Conservation (phyloP, 2,888 invertebrate species). For the Stegophylla sp. region DNA sequence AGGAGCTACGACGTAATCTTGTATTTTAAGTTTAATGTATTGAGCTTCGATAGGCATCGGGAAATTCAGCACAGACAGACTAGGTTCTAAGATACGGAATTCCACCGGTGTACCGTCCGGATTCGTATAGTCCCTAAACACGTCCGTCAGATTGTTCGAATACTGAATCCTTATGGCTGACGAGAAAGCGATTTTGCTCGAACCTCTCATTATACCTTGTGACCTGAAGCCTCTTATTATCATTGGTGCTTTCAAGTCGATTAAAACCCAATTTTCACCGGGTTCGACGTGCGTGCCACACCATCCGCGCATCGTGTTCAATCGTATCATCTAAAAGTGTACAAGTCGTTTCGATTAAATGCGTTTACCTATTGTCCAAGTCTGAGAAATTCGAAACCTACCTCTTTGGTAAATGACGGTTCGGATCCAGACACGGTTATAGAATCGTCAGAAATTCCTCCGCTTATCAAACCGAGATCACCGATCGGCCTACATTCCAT, state of each 20-base stretch:
- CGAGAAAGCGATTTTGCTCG: conserved; percentile 85
- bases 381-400: conserved; percentile 64
- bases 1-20: conserved; percentile 86
- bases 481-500: conserved; percentile 89
- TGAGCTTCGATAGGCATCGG: conserved; percentile 91
- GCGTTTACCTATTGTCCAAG: neutral
- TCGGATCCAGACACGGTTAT: conserved; percentile 85
- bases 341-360: neutral
- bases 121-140: conserved; percentile 89
- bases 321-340: conserved; percentile 74
- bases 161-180: conserved; percentile 88
- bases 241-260: conserved; percentile 87
- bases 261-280: conserved; percentile 85
- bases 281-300: conserved; percentile 86
- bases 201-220: conserved; percentile 82
- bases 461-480: conserved; percentile 85
- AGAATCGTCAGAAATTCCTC: conserved; percentile 88
- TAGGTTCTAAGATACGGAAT: conserved; percentile 87
- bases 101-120: conserved; percentile 92
- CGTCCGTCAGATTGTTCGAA: conserved; percentile 85
- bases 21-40: conserved; percentile 83
- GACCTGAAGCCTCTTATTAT: conserved; percentile 89
- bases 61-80: conserved; percentile 86
- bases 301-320: conserved; percentile 87
- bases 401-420: conserved; percentile 81